These are phyloP conservation scores for Labia minor DNA, from an alignment of 2,888 invertebrate species.

Conservation along the genomic window DNA sequence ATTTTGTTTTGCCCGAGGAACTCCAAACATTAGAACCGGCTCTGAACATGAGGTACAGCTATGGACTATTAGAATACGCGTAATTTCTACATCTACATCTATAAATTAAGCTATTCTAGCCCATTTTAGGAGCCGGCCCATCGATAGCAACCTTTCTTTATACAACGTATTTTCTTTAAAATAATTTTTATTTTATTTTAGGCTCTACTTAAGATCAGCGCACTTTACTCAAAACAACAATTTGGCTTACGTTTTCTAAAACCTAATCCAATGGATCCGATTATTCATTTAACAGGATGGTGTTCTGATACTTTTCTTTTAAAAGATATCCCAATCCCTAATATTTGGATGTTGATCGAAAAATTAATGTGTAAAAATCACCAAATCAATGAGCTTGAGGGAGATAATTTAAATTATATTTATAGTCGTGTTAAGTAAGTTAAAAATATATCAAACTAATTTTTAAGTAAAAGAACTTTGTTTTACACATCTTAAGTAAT, in stretches of 20 bases:
- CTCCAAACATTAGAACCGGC: no score
- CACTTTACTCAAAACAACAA: not conserved
- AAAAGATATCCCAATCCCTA: not conserved
- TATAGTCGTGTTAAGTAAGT: not conserved
- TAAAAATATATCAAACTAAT: not conserved
- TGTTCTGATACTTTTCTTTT: not conserved
- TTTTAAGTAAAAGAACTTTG: no score
- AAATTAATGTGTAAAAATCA: not conserved
- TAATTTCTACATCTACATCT: no score
- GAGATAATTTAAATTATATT: not conserved
- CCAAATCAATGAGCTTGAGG: not conserved
- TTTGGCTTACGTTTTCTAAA: not conserved
- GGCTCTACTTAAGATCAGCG: not conserved
- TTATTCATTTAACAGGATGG: not conserved
- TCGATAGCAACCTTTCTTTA: no score
- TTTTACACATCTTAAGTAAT: no score
- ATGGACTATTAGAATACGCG: no score
- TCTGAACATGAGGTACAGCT: no score
- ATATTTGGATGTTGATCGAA: not conserved
- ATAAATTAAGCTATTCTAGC: no score
- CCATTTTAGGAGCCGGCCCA: no score
- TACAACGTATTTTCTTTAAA: no score
- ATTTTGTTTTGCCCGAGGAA: no score
- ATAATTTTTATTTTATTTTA: not conserved
- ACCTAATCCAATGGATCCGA: not conserved